Evolutionary conservation across 2,888 invertebrate genomes (phyloP).

Genomic region (Drosophila neonasuta): DNA sequence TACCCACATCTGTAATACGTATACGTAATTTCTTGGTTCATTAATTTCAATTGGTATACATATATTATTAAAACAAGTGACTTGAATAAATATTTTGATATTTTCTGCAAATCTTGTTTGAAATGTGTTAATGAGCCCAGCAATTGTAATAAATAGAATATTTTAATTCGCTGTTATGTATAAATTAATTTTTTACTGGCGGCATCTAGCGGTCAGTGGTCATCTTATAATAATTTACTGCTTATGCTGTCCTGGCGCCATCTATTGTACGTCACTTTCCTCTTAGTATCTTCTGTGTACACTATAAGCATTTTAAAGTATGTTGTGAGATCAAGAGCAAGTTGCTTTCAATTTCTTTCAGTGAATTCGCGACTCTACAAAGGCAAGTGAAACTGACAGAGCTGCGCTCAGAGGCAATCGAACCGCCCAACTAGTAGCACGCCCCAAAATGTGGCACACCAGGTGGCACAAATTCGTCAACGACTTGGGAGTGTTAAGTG

Average conservation of each 20-base stretch:
- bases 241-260: not conserved
- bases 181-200: not conserved
- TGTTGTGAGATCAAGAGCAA: not conserved
- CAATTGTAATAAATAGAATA: too few relatives aligned
- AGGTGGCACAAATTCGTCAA: constrained; percentile 36
- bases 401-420: constrained; percentile 44
- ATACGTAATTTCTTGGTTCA: too few relatives aligned
- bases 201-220: not conserved
- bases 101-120: too few relatives aligned
- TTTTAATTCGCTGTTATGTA: not conserved
- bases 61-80: too few relatives aligned
- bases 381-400: constrained; percentile 18
- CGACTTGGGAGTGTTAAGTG: constrained; percentile 33
- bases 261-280: not conserved
- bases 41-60: not conserved
- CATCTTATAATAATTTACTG: not conserved
- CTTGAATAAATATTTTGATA: too few relatives aligned
- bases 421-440: constrained; percentile 32
- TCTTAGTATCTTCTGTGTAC: too few relatives aligned
- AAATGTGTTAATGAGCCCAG: too few relatives aligned
- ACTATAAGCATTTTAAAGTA: not conserved
- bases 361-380: constrained; percentile 33
- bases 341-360: not conserved
- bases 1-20: not conserved
- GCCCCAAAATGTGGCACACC: constrained; percentile 42